Percentiles rank a stretch among this genome's conserved stretches.
Conservation (phyloP, 2,113 vertebrate genomes). For the Oophaga pumilio region DNA sequence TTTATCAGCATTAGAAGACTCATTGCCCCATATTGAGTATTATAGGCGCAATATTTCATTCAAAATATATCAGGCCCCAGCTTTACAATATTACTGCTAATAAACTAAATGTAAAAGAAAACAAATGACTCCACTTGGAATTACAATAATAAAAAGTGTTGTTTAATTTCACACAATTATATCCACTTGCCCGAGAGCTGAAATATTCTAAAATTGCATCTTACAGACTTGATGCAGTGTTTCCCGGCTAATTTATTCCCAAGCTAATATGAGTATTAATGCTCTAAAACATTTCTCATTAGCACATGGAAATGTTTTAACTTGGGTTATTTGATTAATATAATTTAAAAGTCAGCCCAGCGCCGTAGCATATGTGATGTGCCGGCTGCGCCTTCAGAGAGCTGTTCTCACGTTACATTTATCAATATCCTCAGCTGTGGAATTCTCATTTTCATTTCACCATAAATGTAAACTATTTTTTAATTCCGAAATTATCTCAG, state of each 20-base stretch:
- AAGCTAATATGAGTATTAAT: slow-evolving; percentile 67
- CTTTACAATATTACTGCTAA: slow-evolving; percentile 31
- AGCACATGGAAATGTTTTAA: slow-evolving; percentile 69
- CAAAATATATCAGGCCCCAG: neutral
- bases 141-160: slow-evolving; percentile 25
- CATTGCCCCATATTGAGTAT: neutral
- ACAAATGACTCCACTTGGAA: slow-evolving; percentile 41
- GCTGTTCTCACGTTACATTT: slow-evolving; percentile 65
- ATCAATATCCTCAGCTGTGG: slow-evolving; percentile 66
- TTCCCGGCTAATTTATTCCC: slow-evolving; percentile 67
- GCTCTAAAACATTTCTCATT: slow-evolving; percentile 65
- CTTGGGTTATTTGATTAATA: slow-evolving; percentile 67
- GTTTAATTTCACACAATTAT: slow-evolving; percentile 59
- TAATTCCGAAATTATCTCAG: neutral
- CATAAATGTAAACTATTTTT: neutral
- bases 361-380: slow-evolving; percentile 63
- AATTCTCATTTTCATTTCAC: slow-evolving; percentile 66
- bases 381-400: slow-evolving; percentile 62
- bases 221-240: slow-evolving; percentile 64
- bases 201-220: slow-evolving; percentile 67
- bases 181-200: slow-evolving; percentile 66
- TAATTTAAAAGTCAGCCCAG: slow-evolving; percentile 64
- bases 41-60: neutral
- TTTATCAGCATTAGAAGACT: neutral
- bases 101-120: neutral